phyloP scores from a whole-genome alignment of 2,888 invertebrate genomes.

The Archaeoteleia sp. region DNA sequence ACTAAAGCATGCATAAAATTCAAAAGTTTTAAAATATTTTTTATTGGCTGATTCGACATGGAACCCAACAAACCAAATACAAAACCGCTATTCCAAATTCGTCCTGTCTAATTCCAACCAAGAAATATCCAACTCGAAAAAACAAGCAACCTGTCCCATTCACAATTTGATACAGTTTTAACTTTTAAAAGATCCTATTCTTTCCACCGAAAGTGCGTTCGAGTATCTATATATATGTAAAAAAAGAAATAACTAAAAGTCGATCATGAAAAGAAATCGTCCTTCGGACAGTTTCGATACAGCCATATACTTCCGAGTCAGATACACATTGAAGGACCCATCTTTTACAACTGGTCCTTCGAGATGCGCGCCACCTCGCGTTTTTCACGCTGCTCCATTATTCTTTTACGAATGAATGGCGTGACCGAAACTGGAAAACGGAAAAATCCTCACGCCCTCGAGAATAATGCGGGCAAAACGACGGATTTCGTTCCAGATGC shows the following conservation, averaged over 20 bases:
- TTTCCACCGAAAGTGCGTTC: no score
- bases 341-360: slow-evolving; percentile 41
- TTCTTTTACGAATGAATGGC: slow-evolving; percentile 4
- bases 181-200: no score
- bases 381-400: background rate
- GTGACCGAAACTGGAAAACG: slow-evolving; percentile 9
- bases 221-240: no score
- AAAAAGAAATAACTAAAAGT: slow-evolving; percentile 2
- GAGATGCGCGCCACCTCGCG: background rate
- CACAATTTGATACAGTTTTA: no score
- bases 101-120: no score
- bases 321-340: slow-evolving; percentile 14
- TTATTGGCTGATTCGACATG: no score
- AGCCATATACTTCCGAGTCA: slow-evolving; percentile 7
- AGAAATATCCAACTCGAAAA: no score
- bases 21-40: no score
- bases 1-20: no score
- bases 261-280: slow-evolving; percentile 20
- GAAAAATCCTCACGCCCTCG: slow-evolving; percentile 60
- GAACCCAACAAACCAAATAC: no score
- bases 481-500: slow-evolving; percentile 34
- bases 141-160: no score
- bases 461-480: slow-evolving; percentile 52
- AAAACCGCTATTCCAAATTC: no score
- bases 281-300: slow-evolving; percentile 7